Percentiles rank a stretch among this genome's conserved stretches.
These are phyloP conservation scores for Megaceryle torquata DNA, from an alignment of 2,113 vertebrate species.

Conservation along the genomic window DNA sequence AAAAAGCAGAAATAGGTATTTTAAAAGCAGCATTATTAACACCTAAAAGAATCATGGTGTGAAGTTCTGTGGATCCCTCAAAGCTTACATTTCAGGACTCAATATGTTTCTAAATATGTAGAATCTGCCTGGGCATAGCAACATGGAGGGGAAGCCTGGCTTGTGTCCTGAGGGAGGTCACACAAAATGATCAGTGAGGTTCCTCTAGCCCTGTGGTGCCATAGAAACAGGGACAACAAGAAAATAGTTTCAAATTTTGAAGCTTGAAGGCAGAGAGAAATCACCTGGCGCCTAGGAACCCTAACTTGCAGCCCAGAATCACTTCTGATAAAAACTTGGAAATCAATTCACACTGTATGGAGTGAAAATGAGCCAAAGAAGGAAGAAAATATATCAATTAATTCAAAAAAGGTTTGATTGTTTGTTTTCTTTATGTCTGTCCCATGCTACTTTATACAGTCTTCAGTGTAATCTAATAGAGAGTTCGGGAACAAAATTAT, in stretches of 20 bases:
- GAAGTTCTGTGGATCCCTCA: background rate
- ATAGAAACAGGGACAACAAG: background rate
- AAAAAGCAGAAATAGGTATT: background rate
- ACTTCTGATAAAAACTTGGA: background rate
- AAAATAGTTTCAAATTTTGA: background rate
- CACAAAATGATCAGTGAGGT: background rate
- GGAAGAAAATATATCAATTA: background rate
- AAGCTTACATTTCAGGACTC: background rate
- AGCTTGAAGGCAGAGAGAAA: background rate
- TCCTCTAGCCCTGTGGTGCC: background rate
- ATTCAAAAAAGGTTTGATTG: background rate
- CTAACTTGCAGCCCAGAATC: background rate
- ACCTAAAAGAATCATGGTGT: background rate
- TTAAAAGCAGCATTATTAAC: background rate
- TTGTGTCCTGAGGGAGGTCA: background rate
- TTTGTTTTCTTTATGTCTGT: background rate
- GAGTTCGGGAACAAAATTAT: background rate
- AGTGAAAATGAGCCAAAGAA: background rate
- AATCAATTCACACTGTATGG: background rate
- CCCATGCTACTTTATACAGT: background rate
- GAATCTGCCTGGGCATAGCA: background rate
- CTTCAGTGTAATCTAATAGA: background rate
- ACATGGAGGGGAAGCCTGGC: background rate
- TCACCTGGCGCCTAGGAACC: background rate
- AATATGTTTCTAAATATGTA: background rate